Conservation (phyloP, 2,888 invertebrate genomes). For the Epinotia ramella region DNA sequence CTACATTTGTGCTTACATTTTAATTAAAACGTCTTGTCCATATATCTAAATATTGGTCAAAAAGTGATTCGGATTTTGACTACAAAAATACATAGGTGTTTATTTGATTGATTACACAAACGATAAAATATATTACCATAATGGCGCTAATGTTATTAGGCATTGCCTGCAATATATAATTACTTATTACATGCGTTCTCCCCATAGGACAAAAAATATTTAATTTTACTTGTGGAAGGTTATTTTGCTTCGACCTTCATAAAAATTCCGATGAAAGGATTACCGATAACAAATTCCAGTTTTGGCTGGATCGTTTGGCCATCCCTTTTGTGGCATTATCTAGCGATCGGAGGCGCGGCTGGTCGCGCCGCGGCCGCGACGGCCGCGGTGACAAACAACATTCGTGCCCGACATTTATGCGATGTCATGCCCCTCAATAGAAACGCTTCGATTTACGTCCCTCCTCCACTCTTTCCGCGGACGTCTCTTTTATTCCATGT, state of each 20-base stretch:
- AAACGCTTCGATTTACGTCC: conserved; percentile 79
- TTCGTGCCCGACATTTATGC: conserved; percentile 79
- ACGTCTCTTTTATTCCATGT: conserved; percentile 68
- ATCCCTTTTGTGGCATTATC: conserved; percentile 65
- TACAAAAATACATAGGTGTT: too few relatives aligned
- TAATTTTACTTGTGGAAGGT: neutral
- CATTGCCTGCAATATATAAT: too few relatives aligned
- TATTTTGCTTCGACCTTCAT: neutral
- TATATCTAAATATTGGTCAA: too few relatives aligned
- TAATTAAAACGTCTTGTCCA: too few relatives aligned
- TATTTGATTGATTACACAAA: too few relatives aligned
- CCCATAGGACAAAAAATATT: neutral
- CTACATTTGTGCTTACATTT: neutral
- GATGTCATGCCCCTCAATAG: conserved; percentile 80
- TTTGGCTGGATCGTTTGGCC: conserved; percentile 61
- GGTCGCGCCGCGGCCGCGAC: conserved; percentile 41
- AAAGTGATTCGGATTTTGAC: too few relatives aligned
- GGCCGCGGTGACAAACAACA: conserved; percentile 80
- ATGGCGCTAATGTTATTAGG: too few relatives aligned
- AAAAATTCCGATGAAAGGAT: conserved; percentile 42
- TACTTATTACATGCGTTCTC: too few relatives aligned
- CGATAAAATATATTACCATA: too few relatives aligned
- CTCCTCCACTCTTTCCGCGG: conserved; percentile 69
- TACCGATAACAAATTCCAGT: conserved; percentile 65
- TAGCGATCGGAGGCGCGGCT: conserved; percentile 61